Base-by-base conservation (phyloP, 2,797 vertebrate genomes). In the Alosa sapidissima region DNA sequence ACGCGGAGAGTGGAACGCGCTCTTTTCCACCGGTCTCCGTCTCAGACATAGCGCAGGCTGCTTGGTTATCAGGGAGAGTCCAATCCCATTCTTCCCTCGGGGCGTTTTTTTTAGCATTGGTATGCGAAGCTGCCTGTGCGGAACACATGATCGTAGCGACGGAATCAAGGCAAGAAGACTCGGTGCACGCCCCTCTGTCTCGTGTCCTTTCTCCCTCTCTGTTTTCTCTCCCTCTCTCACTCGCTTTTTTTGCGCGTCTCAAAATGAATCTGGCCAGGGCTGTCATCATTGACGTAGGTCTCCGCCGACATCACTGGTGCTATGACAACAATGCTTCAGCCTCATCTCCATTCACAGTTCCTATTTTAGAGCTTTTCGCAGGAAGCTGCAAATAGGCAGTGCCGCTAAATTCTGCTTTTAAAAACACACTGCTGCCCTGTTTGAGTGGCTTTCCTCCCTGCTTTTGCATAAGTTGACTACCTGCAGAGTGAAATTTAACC, bases 251-350 rank as follows among this genome's bases (percentile, higher is more conserved):
- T 84, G 89, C 88, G 83, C 8, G 36, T 88, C 89, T 88, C 84
- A 84, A 89, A 91, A 90, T 87, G 87, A 91, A 89, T 84, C 84
- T 55, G 16, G 87, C 89, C 85, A 52, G 14, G 72, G 83, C 85
- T 91, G 91, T 92, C 93, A 89, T 88, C 82, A 91, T 90, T 91
- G 91, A 94, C 91, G 89, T 83, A 86, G 87, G 87, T 86, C 89
- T 90, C 89, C 85, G 88, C 89, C 86, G 87, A 92, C 92, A 89
- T 92, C 89, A 81, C 85, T 9, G 92, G 90, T 93, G 93, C 93
- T 92, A 93, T 93, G 93, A 94, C 94, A 93, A 95, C 94, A 89
- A 87, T 90, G 87, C 88, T 84, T 87, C 85, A 88, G 82, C 88
- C 86, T 84, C 52, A 84, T 82, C 86, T 87, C 89, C 87, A 81